Percentiles rank a stretch among this genome's conserved stretches.
Conservation (phyloP, 1,140 invertebrate species). For the Hycleus phaleratus region DNA sequence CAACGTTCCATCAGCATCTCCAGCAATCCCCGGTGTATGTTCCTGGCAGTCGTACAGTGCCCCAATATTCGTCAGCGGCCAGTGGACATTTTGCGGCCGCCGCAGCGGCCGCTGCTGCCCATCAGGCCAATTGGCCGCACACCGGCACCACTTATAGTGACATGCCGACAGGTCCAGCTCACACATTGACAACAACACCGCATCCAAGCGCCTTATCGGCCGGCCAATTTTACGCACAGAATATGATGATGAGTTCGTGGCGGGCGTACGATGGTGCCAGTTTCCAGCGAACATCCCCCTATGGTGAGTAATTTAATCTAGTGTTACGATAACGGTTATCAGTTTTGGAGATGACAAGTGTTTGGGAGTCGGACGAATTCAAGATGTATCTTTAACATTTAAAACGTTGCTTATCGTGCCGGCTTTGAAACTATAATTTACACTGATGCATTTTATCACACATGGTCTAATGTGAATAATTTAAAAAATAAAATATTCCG, state of each 20-base stretch:
- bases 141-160: conserved; percentile 37
- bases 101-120: conserved; percentile 26
- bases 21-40: conserved; percentile 47
- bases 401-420: too few relatives aligned
- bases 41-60: conserved; percentile 43
- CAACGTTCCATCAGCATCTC: conserved; percentile 39
- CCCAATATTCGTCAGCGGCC: conserved; percentile 40
- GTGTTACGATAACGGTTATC: background rate
- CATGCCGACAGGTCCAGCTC: conserved; percentile 31
- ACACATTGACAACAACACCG: conserved; percentile 27
- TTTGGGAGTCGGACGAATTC: too few relatives aligned
- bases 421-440: background rate
- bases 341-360: too few relatives aligned
- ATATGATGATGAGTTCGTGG: conserved; percentile 72
- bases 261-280: conserved; percentile 64
- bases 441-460: background rate
- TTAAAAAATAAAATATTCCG: background rate
- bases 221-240: conserved; percentile 59
- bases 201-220: conserved; percentile 36
- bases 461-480: background rate
- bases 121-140: conserved; percentile 36
- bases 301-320: conserved; percentile 46
- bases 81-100: conserved; percentile 31
- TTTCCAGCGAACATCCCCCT: conserved; percentile 66
- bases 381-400: too few relatives aligned